Evolutionary conservation across 2,797 vertebrate genomes (phyloP).

Genomic region (Alca torda): DNA sequence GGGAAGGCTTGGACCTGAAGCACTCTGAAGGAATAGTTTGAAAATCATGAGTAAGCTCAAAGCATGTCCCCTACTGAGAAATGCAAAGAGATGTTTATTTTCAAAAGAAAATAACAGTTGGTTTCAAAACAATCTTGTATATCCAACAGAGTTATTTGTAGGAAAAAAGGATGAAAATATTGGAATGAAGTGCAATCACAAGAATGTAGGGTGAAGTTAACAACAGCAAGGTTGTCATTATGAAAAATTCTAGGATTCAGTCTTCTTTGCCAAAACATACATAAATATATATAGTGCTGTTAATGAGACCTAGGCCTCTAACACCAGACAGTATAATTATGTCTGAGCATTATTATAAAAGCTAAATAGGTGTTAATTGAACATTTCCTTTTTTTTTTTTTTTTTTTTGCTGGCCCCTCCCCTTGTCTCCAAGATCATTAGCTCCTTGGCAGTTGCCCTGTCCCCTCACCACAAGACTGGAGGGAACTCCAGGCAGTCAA

Average conservation of each 20-base stretch:
- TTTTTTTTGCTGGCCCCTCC: neutral
- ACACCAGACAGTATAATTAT: neutral
- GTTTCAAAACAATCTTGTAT: conserved; percentile 44
- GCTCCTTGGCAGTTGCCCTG: neutral
- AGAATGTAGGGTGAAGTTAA: conserved; percentile 49
- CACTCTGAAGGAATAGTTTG: neutral
- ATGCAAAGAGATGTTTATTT: conserved; percentile 39
- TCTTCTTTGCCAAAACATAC: conserved; percentile 42
- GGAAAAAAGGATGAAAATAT: conserved; percentile 1
- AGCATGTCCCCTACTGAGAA: conserved; percentile 8
- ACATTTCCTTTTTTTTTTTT: neutral
- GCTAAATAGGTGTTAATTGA: conserved; percentile 23
- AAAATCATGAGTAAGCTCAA: conserved; percentile 23
- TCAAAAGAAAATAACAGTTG: conserved; percentile 28
- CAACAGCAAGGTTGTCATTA: neutral
- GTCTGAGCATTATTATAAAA: neutral
- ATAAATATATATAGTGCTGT: neutral
- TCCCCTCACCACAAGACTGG: neutral
- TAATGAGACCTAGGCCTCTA: neutral
- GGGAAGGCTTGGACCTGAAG: neutral
- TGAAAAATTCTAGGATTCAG: conserved; percentile 7
- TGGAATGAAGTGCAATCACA: conserved; percentile 27
- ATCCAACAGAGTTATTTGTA: conserved; percentile 27
- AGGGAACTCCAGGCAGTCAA: neutral
- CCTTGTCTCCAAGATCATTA: neutral